Evolutionary conservation across 2,888 invertebrate species (phyloP).

Genomic region (Blastobasis adustella): DNA sequence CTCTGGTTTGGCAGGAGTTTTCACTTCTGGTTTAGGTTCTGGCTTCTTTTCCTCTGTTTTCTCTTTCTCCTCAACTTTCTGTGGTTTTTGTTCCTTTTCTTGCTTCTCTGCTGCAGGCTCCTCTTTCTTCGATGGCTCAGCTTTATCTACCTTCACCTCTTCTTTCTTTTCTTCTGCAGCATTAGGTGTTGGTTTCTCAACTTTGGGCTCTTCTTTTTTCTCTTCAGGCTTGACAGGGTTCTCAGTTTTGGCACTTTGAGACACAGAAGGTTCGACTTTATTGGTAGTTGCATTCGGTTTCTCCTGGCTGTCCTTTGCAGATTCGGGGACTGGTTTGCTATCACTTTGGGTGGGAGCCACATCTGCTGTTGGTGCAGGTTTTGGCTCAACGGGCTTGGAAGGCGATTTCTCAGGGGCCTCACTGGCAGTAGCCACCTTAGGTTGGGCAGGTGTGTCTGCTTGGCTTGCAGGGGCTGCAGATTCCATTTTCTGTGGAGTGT

Average conservation of each 20-base stretch:
- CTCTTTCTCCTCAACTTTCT: constrained; percentile 48
- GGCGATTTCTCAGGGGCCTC: constrained; percentile 57
- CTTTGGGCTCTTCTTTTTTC: constrained; percentile 36
- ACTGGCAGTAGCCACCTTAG: constrained; percentile 55
- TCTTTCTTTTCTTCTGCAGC: constrained; percentile 35
- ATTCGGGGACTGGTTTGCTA: constrained; percentile 53
- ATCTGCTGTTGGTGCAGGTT: constrained; percentile 53
- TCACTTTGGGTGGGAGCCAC: constrained; percentile 59
- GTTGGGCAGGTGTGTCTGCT: constrained; percentile 41
- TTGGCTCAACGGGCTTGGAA: constrained; percentile 51
- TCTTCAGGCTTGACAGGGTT: constrained; percentile 39
- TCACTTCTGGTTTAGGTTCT: constrained; percentile 28
- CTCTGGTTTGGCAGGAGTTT: constrained; percentile 36
- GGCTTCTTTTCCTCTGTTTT: constrained; percentile 39
- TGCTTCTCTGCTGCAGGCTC: not conserved
- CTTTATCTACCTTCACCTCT: constrained; percentile 19
- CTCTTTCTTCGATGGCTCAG: constrained; percentile 13
- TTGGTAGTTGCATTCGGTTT: constrained; percentile 32
- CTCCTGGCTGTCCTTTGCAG: constrained; percentile 51
- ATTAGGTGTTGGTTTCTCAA: constrained; percentile 27
- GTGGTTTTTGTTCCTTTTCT: constrained; percentile 17
- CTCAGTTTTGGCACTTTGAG: constrained; percentile 40
- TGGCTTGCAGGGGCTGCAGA: constrained; percentile 31
- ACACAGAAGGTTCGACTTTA: constrained; percentile 30
- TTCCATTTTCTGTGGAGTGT: constrained; percentile 53